Percentiles rank a stretch among this genome's conserved stretches.
These are phyloP conservation scores for Protonemura montana DNA, from an alignment of 2,888 invertebrate species.

Conservation along the genomic window DNA sequence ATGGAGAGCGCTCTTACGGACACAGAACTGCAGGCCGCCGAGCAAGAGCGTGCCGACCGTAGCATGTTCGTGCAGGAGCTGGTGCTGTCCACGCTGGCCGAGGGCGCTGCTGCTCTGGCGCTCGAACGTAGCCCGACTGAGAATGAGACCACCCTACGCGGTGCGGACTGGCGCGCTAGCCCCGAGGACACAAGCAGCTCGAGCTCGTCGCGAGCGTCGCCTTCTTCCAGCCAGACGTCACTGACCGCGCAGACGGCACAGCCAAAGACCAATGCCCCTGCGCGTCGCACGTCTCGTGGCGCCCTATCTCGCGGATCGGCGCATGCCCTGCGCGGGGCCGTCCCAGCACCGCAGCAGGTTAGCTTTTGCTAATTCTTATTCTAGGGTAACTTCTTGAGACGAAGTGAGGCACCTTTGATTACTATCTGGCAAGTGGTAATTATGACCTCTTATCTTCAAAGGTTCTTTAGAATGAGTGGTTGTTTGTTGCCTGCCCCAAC, in stretches of 20 bases:
- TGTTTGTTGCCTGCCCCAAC: too few species aligned
- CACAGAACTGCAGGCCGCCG: conserved; percentile 64
- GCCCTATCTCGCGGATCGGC: conserved; percentile 39
- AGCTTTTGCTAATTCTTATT: background rate
- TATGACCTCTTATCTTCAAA: too few species aligned
- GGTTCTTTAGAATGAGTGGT: too few species aligned
- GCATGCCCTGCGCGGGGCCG: conserved; percentile 9
- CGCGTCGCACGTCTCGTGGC: conserved; percentile 38
- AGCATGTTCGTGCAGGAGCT: conserved; percentile 76
- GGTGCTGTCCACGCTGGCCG: conserved; percentile 68
- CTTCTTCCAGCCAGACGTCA: conserved; percentile 45
- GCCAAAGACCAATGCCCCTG: conserved; percentile 41
- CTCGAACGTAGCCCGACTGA: conserved; percentile 44
- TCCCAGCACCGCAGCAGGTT: conserved; percentile 38
- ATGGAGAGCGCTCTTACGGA: conserved; percentile 67
- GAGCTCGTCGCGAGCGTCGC: conserved; percentile 46
- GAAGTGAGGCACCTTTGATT: too few species aligned
- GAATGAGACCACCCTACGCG: conserved; percentile 45
- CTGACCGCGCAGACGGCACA: conserved; percentile 49
- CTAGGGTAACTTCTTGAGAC: too few species aligned
- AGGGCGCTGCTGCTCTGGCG: conserved; percentile 47
- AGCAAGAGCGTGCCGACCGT: conserved; percentile 68
- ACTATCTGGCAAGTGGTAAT: too few species aligned
- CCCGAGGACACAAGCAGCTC: conserved; percentile 44
- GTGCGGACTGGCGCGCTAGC: conserved; percentile 43